phyloP scores from a whole-genome alignment of 1,140 invertebrate genomes.

The Penaeus vannamei region DNA sequence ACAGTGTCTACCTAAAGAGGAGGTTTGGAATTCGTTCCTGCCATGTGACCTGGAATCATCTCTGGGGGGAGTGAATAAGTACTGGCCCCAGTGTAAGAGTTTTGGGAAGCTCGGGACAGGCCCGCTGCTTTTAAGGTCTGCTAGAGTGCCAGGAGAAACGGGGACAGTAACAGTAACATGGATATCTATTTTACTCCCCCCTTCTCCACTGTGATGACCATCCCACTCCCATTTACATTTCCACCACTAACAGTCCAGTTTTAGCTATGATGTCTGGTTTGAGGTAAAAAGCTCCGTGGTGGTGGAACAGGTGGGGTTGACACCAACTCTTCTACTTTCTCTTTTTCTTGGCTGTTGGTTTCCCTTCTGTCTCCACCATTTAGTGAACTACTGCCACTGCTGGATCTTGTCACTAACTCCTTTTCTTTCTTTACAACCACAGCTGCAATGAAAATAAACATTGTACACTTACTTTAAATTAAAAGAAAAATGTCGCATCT shows the following conservation, averaged over 20 bases:
- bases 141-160: conserved; percentile 78
- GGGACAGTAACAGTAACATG: conserved; percentile 81
- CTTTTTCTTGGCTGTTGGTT: neutral
- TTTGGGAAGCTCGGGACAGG: conserved; percentile 77
- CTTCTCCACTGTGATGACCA: conserved; percentile 76
- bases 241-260: conserved; percentile 8
- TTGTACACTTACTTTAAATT: neutral
- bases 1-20: conserved; percentile 53
- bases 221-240: conserved; percentile 69
- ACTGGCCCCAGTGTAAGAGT: conserved; percentile 59
- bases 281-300: conserved; percentile 50
- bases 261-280: conserved; percentile 27
- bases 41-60: conserved; percentile 42
- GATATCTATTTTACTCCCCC: conserved; percentile 91
- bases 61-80: conserved; percentile 56
- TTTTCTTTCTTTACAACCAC: conserved; percentile 43
- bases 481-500: neutral
- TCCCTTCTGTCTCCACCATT: neutral
- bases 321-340: conserved; percentile 6
- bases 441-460: conserved; percentile 43
- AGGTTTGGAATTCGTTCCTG: conserved; percentile 41
- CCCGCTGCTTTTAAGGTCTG: conserved; percentile 91
- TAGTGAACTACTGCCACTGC: conserved; percentile 19
- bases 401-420: conserved; percentile 43
- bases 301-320: conserved; percentile 57